Base-by-base conservation (phyloP, 2,797 vertebrate genomes). In the Arrhamphus sclerolepis region DNA sequence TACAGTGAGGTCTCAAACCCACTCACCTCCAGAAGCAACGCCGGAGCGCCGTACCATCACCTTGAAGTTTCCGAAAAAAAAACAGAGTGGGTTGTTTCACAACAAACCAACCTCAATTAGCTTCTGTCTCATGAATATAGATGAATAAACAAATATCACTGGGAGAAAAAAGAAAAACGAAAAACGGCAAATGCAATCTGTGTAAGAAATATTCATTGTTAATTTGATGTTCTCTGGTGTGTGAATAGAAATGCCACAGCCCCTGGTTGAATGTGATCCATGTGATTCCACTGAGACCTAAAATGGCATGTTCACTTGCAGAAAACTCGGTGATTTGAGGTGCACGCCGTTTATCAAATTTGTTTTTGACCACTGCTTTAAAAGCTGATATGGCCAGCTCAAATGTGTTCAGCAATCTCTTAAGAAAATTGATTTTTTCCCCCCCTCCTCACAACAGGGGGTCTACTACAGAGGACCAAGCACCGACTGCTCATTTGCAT, bases 401-500 rank as follows among this genome's bases (percentile, higher is more conserved):
- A 72, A 78, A 78, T 62, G 65, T 65, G 69, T 58, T 66, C 64
- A 53, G 70, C 65, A 80, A 80, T 80, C 81, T 82, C 78, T 58
- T 73, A 85, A 79, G 78, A 86, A 83, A 83, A 81, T 80, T 85
- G 67, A 78, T 71, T 80, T 28, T 66, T 2, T 1, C 14, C 13
- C 19, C 40, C 41, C 8, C 10, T 40, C 57, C 1, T 75, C 84
- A 1, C 82, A 77, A 73, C 88, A 89, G 86, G 89, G 79, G 88
- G 84, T 89, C 86, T 66, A 80, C 87, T 82, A 87, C 83, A 87
- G 87, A 90, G 82, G 79, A 80, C 83, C 80, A 13, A 66, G 84
- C 82, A 50, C 85, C 78, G 84, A 63, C 80, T 89, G 82, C 84
- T 90, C 84, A 91, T 91, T 91, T 91, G 84, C 90, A 91, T 91